phyloP scores from a whole-genome alignment of 1,140 invertebrate species.

The Araneus ventricosus region DNA sequence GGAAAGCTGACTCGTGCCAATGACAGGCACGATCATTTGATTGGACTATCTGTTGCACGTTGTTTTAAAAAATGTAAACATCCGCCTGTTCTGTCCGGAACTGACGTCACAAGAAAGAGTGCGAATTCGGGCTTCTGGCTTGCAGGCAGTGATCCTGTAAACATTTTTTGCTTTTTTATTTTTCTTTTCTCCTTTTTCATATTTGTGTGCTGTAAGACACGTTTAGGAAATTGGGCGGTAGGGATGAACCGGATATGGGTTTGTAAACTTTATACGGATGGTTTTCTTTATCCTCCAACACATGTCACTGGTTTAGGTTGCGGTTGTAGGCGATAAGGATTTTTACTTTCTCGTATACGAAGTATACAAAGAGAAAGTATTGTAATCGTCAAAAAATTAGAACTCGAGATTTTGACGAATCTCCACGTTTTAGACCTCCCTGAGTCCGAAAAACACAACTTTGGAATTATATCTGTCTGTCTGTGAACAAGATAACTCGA shows the following conservation, averaged over 20 bases:
- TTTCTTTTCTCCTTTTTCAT: neutral
- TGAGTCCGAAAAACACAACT: too few relatives aligned
- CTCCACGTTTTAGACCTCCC: too few relatives aligned
- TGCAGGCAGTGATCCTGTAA: slow-evolving; percentile 44
- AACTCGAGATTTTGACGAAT: too few relatives aligned
- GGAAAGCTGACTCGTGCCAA: slow-evolving; percentile 45
- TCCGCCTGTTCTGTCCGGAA: slow-evolving; percentile 52
- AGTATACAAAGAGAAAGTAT: too few relatives aligned
- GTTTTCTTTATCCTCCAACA: slow-evolving; percentile 43
- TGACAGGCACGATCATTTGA: slow-evolving; percentile 52
- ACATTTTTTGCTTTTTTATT: slow-evolving; percentile 28
- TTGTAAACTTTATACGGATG: slow-evolving; percentile 61
- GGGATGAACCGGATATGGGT: slow-evolving; percentile 55
- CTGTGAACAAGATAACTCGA: too few relatives aligned
- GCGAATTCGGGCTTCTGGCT: slow-evolving; percentile 9
- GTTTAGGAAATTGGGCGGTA: slow-evolving; percentile 35
- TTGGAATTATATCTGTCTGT: too few relatives aligned
- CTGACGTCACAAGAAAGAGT: slow-evolving; percentile 30
- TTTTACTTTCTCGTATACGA: too few relatives aligned
- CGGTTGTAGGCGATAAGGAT: neutral
- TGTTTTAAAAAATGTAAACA: slow-evolving; percentile 64
- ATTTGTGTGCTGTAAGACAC: neutral
- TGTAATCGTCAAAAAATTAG: too few relatives aligned
- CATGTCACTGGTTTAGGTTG: slow-evolving; percentile 41
- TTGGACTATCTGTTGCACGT: slow-evolving; percentile 64